Base-by-base conservation (phyloP, 2,888 invertebrate species). In the Lasioglossum figueresi region DNA sequence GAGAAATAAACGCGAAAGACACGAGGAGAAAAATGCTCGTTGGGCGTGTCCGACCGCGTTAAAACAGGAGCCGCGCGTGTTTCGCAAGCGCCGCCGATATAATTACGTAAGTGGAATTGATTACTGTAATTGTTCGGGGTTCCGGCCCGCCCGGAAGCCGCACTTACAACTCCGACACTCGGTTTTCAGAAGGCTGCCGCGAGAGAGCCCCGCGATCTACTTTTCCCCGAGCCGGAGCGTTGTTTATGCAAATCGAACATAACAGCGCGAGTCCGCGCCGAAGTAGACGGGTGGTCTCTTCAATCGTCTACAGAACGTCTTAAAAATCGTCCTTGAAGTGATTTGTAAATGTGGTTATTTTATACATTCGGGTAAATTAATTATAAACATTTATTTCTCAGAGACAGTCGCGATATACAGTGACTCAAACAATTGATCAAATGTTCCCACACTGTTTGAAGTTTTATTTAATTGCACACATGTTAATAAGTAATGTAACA, bases 111-210 rank as follows among this genome's bases (percentile, higher is more conserved):
- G 76, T 72, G 78, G 82, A 84, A 88, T 83, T 88, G 90, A 90
- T 89, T 83, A 78, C 79, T 78, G 72, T 88, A 89, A 90, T 91
- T 86, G 89, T 82, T 84, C 76, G 27, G 68, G 45, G 88, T 90
- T 90, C 91, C 91, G 91, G 86, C 72, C 80, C 68, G 80, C 85
- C 79, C 87, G 91, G 91, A 91, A 91, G 88, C 82, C 68, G 56
- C 79, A 86, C 84, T 82, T 75, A 83, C 85, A 88, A 89, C 86
- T 59, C 84, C 68, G 76, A 83, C 85, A 76, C 82, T 59, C 63
- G 82, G 82, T 89, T 89, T 85, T 88, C 82, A 84, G 68, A 71
- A 77, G 77, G 79, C 78, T 87, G 81, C 80, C 83, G 85, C 48
- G 37, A 59, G 27, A n/a, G 56, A 66, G 70, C 48, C 56, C 23